Evolutionary conservation across 2,113 vertebrate genomes (phyloP), one percentile per base, ranked within the genome.

Genomic region (Peromyscus polionotus): DNA sequence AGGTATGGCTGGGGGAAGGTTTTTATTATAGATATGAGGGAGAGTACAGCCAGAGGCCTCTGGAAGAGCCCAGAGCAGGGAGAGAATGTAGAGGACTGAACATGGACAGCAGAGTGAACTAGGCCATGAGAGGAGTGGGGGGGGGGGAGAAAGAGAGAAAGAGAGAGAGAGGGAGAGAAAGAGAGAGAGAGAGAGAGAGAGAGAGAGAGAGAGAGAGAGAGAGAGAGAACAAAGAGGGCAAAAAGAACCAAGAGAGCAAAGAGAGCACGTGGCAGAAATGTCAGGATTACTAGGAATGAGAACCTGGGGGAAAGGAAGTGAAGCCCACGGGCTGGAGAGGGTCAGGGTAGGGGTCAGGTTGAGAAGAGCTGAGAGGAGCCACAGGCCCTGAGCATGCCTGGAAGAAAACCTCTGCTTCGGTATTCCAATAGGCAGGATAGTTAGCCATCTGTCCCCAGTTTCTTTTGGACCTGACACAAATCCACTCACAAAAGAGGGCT

Each of bases 231-330:
- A 45, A 13, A 24, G 9, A 42, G 9, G 11, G 10, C 48, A 28
- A 7, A 42, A 22, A 42, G 42, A 31, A 7, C 20, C 26, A 14
- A 28, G 76, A 33, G 45, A 36, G 48, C 14, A 2, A 10, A 31
- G 75, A 77, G 17, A 36, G 51, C 1, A 0, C 0, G 1, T 6
- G 20, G 19, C 33, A 5, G 7, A 26, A 59, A 57, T 57, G 36
- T 36, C 54, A 39, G 36, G 36, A 36, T 59, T 61, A 16, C 57
- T 39, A 26, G 80, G 22, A 39, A 26, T 39, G 36, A 13, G 11
- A 83, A 24, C 54, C 20, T 1, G 6, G 36, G 22, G 51, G 33
- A 81, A 36, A 33, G 4, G 33, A 39, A 73, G 72, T 9, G n/a
- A n/a, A 57, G 79, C 10, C 33, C 17, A 0, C 2, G 10, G 73